Evolutionary conservation across 2,113 vertebrate genomes (phyloP).

Genomic region (Hucho hucho): DNA sequence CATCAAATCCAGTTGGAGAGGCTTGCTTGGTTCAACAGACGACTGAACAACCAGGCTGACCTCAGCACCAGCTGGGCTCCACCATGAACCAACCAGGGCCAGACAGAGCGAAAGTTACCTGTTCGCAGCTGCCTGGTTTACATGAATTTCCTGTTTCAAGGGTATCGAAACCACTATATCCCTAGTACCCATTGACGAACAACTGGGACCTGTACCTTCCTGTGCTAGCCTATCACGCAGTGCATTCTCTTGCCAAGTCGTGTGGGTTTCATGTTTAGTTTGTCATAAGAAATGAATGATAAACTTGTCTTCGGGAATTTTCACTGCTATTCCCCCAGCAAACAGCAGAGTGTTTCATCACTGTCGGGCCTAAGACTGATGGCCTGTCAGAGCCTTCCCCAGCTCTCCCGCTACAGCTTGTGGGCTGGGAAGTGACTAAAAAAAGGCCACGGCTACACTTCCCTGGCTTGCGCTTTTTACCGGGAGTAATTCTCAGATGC

Average conservation of each 20-base stretch:
- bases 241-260: conserved; percentile 22
- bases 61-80: conserved; percentile 65
- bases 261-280: conserved; percentile 32
- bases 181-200: neutral
- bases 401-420: conserved; percentile 65
- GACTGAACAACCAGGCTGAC: conserved; percentile 50
- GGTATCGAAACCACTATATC: conserved; percentile 32
- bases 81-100: conserved; percentile 35
- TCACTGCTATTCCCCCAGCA: conserved; percentile 58
- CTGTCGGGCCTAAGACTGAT: conserved; percentile 82
- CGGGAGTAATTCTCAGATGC: conserved; percentile 86
- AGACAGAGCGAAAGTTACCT: conserved; percentile 28
- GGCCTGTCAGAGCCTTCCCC: conserved; percentile 71
- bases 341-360: conserved; percentile 69
- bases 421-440: conserved; percentile 77
- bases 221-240: conserved; percentile 12
- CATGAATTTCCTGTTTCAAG: conserved; percentile 53
- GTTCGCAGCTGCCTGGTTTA: conserved; percentile 52
- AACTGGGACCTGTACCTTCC: neutral
- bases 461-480: conserved; percentile 65
- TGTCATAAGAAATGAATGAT: conserved; percentile 52
- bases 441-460: conserved; percentile 60
- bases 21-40: conserved; percentile 58
- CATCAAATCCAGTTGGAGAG: conserved; percentile 52
- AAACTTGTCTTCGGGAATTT: conserved; percentile 70